Evolutionary conservation across 2,888 invertebrate genomes (phyloP).

Genomic region (Colletes collaris): DNA sequence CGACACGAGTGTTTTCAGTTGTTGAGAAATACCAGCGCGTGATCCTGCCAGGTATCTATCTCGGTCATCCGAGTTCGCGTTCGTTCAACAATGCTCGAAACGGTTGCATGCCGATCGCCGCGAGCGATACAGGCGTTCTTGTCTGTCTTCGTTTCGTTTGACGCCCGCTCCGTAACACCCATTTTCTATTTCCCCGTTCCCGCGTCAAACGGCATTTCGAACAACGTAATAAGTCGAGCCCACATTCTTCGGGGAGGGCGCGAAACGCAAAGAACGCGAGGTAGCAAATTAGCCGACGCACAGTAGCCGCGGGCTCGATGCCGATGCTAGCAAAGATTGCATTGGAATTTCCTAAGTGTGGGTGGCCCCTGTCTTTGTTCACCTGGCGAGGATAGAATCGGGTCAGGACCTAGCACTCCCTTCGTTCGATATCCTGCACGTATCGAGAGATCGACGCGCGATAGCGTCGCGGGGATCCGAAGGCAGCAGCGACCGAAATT

Average conservation of each 20-base stretch:
- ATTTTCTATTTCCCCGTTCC: slow-evolving; percentile 8
- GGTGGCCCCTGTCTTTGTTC: slow-evolving; percentile 42
- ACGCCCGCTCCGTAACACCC: background rate
- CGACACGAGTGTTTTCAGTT: slow-evolving; percentile 18
- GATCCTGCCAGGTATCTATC: slow-evolving; percentile 38
- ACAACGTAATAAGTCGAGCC: background rate
- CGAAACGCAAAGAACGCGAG: background rate
- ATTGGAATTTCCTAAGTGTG: slow-evolving; percentile 50
- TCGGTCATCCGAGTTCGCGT: slow-evolving; percentile 40
- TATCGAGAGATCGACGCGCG: slow-evolving; percentile 24
- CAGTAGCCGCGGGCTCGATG: slow-evolving; percentile 18
- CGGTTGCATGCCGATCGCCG: background rate
- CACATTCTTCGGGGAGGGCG: background rate
- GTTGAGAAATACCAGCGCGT: slow-evolving; percentile 30
- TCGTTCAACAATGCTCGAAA: slow-evolving; percentile 16
- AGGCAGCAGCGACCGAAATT: too few species aligned
- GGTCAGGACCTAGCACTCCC: slow-evolving; percentile 70
- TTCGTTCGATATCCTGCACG: slow-evolving; percentile 64
- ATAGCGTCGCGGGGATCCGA: too few species aligned
- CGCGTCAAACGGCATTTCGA: background rate
- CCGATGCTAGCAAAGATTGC: slow-evolving; percentile 31
- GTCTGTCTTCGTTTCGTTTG: slow-evolving; percentile 9
- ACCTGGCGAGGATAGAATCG: slow-evolving; percentile 49
- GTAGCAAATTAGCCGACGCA: background rate
- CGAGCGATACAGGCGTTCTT: slow-evolving; percentile 9